These are phyloP conservation scores for Cololabis saira DNA, from an alignment of 2,113 vertebrate species.

Conservation along the genomic window DNA sequence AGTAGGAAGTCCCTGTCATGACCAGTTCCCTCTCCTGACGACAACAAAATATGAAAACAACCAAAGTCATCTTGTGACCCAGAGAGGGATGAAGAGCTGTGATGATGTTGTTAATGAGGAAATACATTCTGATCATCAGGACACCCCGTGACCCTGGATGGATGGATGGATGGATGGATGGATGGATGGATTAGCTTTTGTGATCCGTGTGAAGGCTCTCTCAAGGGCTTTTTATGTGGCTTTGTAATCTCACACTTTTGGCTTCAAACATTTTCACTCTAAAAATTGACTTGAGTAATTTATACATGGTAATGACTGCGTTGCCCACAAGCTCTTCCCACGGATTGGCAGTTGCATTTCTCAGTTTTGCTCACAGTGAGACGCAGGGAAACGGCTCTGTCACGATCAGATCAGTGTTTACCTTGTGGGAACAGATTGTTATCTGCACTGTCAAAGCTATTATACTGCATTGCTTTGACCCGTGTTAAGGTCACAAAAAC, in stretches of 20 bases:
- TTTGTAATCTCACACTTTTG: constrained; percentile 17
- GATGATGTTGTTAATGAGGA: neutral
- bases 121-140: neutral
- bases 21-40: too few relatives aligned
- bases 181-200: neutral
- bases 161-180: too few relatives aligned
- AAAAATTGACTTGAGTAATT: neutral
- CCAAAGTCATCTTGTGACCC: neutral
- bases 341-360: constrained; percentile 46
- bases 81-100: neutral
- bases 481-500: neutral
- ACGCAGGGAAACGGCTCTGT: constrained; percentile 21
- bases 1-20: constrained; percentile 31
- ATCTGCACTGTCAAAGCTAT: constrained; percentile 1
- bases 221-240: too few relatives aligned
- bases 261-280: constrained; percentile 9
- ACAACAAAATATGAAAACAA: constrained; percentile 9
- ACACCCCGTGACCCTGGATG: too few relatives aligned
- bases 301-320: neutral
- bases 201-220: neutral
- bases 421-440: constrained; percentile 38
- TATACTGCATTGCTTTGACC: neutral
- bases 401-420: constrained; percentile 10
- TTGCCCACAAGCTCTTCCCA: neutral
- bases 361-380: constrained; percentile 60